Base-by-base conservation (phyloP, 1,140 invertebrate species). In the Oryctes rhinoceros region DNA sequence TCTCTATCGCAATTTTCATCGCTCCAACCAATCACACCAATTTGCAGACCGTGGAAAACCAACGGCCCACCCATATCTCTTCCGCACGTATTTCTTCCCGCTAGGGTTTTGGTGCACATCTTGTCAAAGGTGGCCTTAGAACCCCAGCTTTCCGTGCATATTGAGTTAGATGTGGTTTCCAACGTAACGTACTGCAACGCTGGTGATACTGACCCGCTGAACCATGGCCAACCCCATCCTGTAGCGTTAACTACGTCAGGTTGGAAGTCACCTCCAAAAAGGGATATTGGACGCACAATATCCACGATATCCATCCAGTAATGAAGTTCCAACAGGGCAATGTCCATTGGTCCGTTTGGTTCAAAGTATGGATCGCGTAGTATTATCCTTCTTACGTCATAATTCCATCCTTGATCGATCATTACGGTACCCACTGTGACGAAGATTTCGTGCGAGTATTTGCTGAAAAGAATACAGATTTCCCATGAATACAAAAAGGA, bases 1-100 rank as follows among this genome's bases (percentile, higher is more conserved):
- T 13, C 76, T 18, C 20, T 39, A 24, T 35, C 76, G 11, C 76
- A 77, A 6, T 59, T 15, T 7, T 18, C n/a, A 10, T 47, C 39
- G 1, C 15, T n/a, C 76, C 76, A 30, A 9, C 20, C 44, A 11
- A 77, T 30, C 4, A 77, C 24, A 48, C 76, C 76, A 77, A 77
- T 77, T 48, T 48, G 76, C 24, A 47, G 13, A 44, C 76, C 67
- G 24, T 77, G 13, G n/a, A 13, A 47, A 7, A 11, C n/a, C 3
- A 77, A 24, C 11, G 67, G 67, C 15, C 67, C 67, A 74, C 67
- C 67, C 13, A 24, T 15, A 30, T 77, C 39, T 18, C 10, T 30
- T 0, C 48, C 24, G 37, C 76, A 77, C 15, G 24, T 47, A 13
- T 39, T 37, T 13, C 39, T 30, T 13, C 76, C 76, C 1, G 7